These are phyloP conservation scores for Aporophyla nigra DNA, from an alignment of 2,888 invertebrate genomes.

Conservation along the genomic window DNA sequence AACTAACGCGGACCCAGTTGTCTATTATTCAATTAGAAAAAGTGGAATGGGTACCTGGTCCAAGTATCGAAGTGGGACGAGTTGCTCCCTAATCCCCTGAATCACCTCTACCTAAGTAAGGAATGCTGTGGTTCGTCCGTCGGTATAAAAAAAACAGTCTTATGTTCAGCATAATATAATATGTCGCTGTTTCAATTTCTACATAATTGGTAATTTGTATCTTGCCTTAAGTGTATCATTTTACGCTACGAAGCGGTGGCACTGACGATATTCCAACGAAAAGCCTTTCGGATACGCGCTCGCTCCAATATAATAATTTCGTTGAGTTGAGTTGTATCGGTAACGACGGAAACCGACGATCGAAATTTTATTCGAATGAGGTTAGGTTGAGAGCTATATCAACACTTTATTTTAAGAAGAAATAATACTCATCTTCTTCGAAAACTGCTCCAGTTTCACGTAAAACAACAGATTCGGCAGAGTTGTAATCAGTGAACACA, in stretches of 20 bases:
- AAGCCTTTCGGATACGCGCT: conserved; percentile 30
- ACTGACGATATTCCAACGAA: conserved; percentile 34
- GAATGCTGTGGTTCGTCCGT: not conserved
- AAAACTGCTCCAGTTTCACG: conserved; percentile 12
- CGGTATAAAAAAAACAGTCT: not conserved
- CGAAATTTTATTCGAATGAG: conserved; percentile 35
- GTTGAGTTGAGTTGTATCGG: conserved; percentile 47
- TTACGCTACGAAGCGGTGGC: conserved; percentile 20
- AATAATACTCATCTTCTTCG: conserved; percentile 25
- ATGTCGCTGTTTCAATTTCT: conserved; percentile 31
- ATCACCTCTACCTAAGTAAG: not conserved
- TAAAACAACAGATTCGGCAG: conserved; percentile 15
- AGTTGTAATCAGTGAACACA: conserved; percentile 37
- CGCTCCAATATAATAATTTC: conserved; percentile 44
- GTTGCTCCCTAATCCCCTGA: not conserved
- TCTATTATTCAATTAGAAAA: too few species aligned
- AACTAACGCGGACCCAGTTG: too few species aligned
- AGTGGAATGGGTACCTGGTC: too few species aligned
- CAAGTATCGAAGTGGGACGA: too few species aligned
- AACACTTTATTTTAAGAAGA: conserved; percentile 32
- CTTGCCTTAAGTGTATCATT: conserved; percentile 31
- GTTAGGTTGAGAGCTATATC: conserved; percentile 21
- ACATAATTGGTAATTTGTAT: conserved; percentile 39
- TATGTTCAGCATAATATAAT: not conserved
- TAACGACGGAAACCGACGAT: conserved; percentile 22